phyloP scores from a whole-genome alignment of 2,113 vertebrate species.

The Spea multiplicata region DNA sequence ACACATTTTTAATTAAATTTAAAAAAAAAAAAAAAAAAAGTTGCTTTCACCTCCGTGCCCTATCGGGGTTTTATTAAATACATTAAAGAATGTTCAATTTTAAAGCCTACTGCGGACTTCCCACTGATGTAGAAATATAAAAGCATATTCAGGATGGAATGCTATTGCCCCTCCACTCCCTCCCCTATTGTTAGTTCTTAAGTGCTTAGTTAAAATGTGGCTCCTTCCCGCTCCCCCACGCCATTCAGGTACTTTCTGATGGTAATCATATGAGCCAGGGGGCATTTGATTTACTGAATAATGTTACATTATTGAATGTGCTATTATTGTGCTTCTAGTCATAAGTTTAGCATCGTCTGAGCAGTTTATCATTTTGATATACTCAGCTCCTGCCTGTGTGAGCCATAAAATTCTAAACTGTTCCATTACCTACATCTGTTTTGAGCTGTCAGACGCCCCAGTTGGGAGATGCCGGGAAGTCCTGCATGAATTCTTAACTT shows the following conservation, averaged over 20 bases:
- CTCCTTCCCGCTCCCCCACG: slow-evolving; percentile 26
- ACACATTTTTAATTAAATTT: slow-evolving; percentile 33
- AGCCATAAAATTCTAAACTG: slow-evolving; percentile 48
- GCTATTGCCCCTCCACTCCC: slow-evolving; percentile 1
- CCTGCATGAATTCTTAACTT: slow-evolving; percentile 47
- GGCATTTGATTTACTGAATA: slow-evolving; percentile 48
- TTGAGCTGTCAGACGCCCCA: slow-evolving; percentile 46
- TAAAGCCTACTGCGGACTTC: slow-evolving; percentile 38
- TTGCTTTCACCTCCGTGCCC: slow-evolving; percentile 27
- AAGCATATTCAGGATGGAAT: slow-evolving; percentile 44
- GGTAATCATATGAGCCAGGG: slow-evolving; percentile 40
- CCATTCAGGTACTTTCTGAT: slow-evolving; percentile 43
- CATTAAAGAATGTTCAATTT: slow-evolving; percentile 22
- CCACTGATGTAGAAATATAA: slow-evolving; percentile 47
- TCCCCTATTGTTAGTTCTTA: slow-evolving; percentile 38
- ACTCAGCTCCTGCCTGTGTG: slow-evolving; percentile 42
- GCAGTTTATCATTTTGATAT: slow-evolving; percentile 48
- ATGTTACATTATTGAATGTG: slow-evolving; percentile 49
- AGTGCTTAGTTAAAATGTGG: slow-evolving; percentile 40
- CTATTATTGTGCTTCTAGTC: slow-evolving; percentile 44
- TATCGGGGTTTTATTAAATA: slow-evolving; percentile 41
- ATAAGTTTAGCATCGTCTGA: slow-evolving; percentile 39
- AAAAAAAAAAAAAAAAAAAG: slow-evolving; percentile 44
- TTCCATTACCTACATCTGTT: slow-evolving; percentile 49
- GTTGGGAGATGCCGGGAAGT: slow-evolving; percentile 45